Conservation (phyloP, 1,140 invertebrate species). For the Macrosteles quadrilineatus region DNA sequence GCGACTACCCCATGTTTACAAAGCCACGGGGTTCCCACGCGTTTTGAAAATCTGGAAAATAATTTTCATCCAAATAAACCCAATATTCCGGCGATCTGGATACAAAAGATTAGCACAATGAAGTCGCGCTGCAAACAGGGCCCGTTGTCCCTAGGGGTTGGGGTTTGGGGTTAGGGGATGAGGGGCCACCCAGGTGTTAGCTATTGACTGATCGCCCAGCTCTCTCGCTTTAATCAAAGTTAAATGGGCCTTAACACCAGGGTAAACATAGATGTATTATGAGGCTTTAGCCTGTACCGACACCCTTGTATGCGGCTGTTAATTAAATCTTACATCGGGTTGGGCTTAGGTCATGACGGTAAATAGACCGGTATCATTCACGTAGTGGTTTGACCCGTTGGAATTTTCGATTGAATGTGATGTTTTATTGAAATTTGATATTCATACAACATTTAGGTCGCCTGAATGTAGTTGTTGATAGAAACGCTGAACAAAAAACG, state of each 20-base stretch:
- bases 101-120: slow-evolving; percentile 9
- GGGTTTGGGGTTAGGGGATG: too few relatives aligned
- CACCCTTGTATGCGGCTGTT: too few relatives aligned
- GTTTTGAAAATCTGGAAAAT: slow-evolving; percentile 17
- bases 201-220: slow-evolving; percentile 17
- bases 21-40: background rate
- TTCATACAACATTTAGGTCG: too few relatives aligned
- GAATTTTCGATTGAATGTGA: too few relatives aligned
- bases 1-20: too few relatives aligned
- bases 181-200: slow-evolving; percentile 13
- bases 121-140: background rate
- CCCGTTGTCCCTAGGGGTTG: background rate
- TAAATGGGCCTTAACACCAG: slow-evolving; percentile 26
- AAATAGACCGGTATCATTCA: too few relatives aligned
- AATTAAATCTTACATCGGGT: too few relatives aligned
- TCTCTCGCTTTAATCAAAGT: slow-evolving; percentile 19
- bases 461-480: too few relatives aligned
- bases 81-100: background rate
- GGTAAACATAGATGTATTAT: background rate
- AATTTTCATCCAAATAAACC: slow-evolving; percentile 23
- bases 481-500: too few relatives aligned
- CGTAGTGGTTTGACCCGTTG: too few relatives aligned
- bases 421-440: too few relatives aligned
- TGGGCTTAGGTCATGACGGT: too few relatives aligned
- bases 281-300: background rate